These are phyloP conservation scores for Parnassius mnemosyne DNA, from an alignment of 2,888 invertebrate species.

Conservation along the genomic window DNA sequence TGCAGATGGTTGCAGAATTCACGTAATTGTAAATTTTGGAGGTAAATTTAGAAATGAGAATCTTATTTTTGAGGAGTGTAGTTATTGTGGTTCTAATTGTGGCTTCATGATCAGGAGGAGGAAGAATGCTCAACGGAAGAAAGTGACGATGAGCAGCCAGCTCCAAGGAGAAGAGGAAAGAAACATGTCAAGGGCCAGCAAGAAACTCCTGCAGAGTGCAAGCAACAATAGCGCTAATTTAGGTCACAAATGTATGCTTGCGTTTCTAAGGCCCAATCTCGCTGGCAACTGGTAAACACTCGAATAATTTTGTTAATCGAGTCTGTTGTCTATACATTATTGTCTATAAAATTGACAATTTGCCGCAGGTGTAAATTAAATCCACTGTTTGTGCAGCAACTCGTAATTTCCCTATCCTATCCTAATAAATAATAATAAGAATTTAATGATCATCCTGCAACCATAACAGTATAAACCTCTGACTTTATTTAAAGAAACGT, in stretches of 20 bases:
- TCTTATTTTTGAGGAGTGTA: neutral
- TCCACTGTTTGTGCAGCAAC: neutral
- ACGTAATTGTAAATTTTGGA: slow-evolving; percentile 33
- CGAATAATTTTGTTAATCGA: neutral
- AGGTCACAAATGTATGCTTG: slow-evolving; percentile 1
- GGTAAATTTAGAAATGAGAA: neutral
- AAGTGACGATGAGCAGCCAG: slow-evolving; percentile 78
- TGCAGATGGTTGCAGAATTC: slow-evolving; percentile 76
- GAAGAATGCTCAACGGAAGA: slow-evolving; percentile 81
- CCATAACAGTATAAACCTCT: too few species aligned
- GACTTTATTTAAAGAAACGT: too few species aligned
- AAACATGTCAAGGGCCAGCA: slow-evolving; percentile 46
- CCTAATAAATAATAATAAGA: too few species aligned
- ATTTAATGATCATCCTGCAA: too few species aligned
- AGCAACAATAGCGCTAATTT: slow-evolving; percentile 81
- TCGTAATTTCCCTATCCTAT: too few species aligned
- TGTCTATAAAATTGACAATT: neutral
- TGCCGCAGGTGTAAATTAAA: slow-evolving; percentile 2
- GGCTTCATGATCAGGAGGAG: slow-evolving; percentile 58
- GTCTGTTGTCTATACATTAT: neutral
- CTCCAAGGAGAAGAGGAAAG: slow-evolving; percentile 66
- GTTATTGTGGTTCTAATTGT: slow-evolving; percentile 19
- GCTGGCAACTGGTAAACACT: slow-evolving; percentile 3
- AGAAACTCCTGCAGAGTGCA: slow-evolving; percentile 83
- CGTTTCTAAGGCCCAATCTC: slow-evolving; percentile 11